Percentiles rank a stretch among this genome's conserved stretches.
These are phyloP conservation scores for Oceanodroma leucorhoa DNA, from an alignment of 2,797 vertebrate species.

Conservation along the genomic window DNA sequence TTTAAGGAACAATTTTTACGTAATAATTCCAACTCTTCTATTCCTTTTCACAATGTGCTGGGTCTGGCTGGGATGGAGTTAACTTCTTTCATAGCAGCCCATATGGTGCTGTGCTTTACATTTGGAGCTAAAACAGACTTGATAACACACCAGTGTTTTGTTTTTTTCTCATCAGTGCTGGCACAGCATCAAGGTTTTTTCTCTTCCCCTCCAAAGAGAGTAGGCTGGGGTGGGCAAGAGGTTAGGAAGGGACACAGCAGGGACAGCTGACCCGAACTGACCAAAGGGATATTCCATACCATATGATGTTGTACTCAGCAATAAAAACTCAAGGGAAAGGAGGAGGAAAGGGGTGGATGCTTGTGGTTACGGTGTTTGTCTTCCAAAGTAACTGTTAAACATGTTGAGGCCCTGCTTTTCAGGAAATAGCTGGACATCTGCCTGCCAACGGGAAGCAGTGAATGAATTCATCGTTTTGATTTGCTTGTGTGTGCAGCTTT, in stretches of 20 bases:
- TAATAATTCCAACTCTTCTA: neutral
- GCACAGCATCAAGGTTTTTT: neutral
- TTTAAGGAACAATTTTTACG: neutral
- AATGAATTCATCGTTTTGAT: neutral
- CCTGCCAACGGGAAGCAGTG: neutral
- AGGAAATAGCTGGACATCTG: neutral
- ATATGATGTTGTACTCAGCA: neutral
- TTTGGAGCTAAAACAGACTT: constrained; percentile 19
- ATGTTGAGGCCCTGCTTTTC: neutral
- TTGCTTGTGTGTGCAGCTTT: neutral
- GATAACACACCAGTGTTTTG: neutral
- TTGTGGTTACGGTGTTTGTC: neutral
- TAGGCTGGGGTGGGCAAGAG: neutral
- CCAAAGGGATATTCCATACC: neutral
- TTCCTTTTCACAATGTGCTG: neutral
- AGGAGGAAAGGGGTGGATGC: neutral
- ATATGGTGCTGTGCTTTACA: constrained; percentile 36
- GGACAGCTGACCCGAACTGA: neutral
- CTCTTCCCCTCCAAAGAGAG: neutral
- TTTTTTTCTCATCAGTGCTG: constrained; percentile 14
- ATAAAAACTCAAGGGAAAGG: neutral
- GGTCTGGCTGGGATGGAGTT: neutral
- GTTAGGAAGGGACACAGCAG: neutral
- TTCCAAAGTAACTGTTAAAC: neutral
- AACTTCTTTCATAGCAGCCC: constrained; percentile 12